A percentile compares a stretch with the other conserved stretches of the same genome.
phyloP scores from a whole-genome alignment of 1,140 invertebrate genomes.

The Choristoneura fumiferana region DNA sequence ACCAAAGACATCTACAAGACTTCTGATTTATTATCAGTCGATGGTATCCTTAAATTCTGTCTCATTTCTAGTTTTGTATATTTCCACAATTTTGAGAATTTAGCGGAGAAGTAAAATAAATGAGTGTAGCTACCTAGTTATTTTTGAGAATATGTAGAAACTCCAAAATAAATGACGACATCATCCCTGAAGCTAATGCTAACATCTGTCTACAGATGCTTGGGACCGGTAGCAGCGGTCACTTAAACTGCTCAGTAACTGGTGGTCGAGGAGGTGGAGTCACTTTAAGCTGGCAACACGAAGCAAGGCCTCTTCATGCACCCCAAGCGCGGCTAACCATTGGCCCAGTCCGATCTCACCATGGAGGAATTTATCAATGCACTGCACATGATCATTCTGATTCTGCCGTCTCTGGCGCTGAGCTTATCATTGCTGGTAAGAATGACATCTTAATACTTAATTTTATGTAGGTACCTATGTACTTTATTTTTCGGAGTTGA shows the following conservation, averaged over 20 bases:
- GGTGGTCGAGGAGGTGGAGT: constrained; percentile 59
- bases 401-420: constrained; percentile 57
- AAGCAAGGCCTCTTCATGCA: constrained; percentile 61
- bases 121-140: no score
- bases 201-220: constrained; percentile 45
- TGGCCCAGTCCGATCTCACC: constrained; percentile 61
- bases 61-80: no score
- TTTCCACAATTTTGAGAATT: no score
- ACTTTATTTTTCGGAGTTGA: background rate
- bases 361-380: constrained; percentile 65
- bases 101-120: no score
- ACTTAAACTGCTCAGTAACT: constrained; percentile 62
- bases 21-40: no score
- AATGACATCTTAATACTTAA: constrained; percentile 19
- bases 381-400: constrained; percentile 65
- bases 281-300: constrained; percentile 67
- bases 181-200: background rate
- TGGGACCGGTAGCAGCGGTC: constrained; percentile 59
- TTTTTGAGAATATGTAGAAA: no score
- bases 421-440: constrained; percentile 69
- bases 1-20: no score
- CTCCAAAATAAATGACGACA: background rate
- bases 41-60: no score
- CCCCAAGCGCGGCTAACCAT: constrained; percentile 53
- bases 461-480: background rate